A percentile compares a stretch with the other conserved stretches of the same genome.
These are phyloP conservation scores for Lytechinus pictus DNA, from an alignment of 35 echinoderm and acorn worm genomes.

Conservation along the genomic window DNA sequence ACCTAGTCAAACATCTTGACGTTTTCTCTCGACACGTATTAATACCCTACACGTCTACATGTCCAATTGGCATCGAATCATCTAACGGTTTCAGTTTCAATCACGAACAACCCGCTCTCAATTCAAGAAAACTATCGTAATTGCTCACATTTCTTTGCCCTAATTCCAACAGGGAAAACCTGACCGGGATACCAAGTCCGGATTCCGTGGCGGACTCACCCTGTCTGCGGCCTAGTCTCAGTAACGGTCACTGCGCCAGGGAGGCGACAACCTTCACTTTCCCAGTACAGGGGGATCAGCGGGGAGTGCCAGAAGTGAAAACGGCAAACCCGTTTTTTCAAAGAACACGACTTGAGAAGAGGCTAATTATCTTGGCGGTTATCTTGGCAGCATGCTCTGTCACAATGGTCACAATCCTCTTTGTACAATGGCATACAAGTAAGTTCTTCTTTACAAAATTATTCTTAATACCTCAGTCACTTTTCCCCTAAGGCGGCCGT, in stretches of 20 bases:
- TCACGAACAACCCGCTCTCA: not conserved
- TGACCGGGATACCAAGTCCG: constrained; percentile 40
- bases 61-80: not conserved
- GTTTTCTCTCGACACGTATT: not conserved
- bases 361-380: constrained; percentile 23
- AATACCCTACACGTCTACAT: not conserved
- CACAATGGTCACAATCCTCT: constrained; percentile 18
- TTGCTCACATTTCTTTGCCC: not conserved
- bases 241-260: constrained; percentile 30
- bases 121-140: no score
- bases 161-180: constrained; percentile 10
- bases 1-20: not conserved
- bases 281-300: not conserved
- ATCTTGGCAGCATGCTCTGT: constrained; percentile 9
- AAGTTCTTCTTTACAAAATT: not conserved
- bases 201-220: constrained; percentile 45
- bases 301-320: constrained; percentile 35
- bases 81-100: not conserved
- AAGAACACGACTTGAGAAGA: constrained; percentile 37
- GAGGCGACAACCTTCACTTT: constrained; percentile 46
- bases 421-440: constrained; percentile 15
- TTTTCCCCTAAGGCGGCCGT: no score
- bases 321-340: not conserved
- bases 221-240: constrained; percentile 41
- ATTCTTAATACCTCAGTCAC: no score